A percentile compares a stretch with the other conserved stretches of the same genome.
phyloP scores from a whole-genome alignment of 2,888 invertebrate species.

The Hymenopus coronatus region DNA sequence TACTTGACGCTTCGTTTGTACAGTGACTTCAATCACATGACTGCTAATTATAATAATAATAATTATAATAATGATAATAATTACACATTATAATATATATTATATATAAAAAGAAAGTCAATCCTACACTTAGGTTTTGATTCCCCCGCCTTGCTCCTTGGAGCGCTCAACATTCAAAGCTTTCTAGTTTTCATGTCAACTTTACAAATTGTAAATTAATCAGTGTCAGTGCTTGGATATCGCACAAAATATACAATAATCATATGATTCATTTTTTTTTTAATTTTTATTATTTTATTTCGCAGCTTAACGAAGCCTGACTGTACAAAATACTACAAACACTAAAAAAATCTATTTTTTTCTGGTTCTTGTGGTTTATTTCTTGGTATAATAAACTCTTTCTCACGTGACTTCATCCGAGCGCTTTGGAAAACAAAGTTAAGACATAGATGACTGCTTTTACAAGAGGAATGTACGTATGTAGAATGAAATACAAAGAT shows the following conservation, averaged over 20 bases:
- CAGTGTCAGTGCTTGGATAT: slow-evolving; percentile 25
- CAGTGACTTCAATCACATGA: slow-evolving; percentile 16
- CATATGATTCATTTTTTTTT: slow-evolving; percentile 19
- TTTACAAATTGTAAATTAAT: slow-evolving; percentile 34
- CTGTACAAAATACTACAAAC: slow-evolving; percentile 49
- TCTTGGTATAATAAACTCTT: slow-evolving; percentile 30
- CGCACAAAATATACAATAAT: slow-evolving; percentile 33
- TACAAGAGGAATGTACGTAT: slow-evolving; percentile 31
- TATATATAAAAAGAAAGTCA: slow-evolving; percentile 28
- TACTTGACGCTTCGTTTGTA: slow-evolving; percentile 4
- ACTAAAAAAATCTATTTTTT: slow-evolving; percentile 42
- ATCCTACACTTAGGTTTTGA: slow-evolving; percentile 23
- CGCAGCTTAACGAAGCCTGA: slow-evolving; percentile 30
- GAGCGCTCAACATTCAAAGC: slow-evolving; percentile 34
- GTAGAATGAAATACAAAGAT: slow-evolving; percentile 24
- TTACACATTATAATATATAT: slow-evolving; percentile 28
- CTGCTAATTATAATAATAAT: slow-evolving; percentile 8
- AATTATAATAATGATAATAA: slow-evolving; percentile 1
- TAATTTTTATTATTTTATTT: not conserved
- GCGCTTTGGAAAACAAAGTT: not conserved
- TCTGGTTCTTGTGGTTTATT: not conserved
- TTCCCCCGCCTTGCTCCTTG: slow-evolving; percentile 18
- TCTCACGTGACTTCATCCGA: slow-evolving; percentile 10
- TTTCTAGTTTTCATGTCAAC: slow-evolving; percentile 32
- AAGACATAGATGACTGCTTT: slow-evolving; percentile 16